Conservation (phyloP, 2,797 vertebrate genomes). For the Sphenopsis melanotis region DNA sequence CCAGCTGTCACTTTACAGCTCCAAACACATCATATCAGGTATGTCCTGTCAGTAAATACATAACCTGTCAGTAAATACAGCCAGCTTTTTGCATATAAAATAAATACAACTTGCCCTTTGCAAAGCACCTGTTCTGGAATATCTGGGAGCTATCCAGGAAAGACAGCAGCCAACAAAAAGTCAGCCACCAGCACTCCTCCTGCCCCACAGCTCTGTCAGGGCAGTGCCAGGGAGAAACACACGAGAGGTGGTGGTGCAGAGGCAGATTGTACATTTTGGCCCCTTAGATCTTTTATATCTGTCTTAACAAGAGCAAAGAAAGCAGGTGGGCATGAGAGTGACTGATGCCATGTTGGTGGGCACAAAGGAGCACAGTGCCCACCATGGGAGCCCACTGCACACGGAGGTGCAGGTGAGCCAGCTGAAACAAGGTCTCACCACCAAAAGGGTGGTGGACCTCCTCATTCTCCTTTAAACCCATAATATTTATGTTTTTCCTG, state of each 20-base stretch:
- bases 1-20: neutral
- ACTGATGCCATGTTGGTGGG: neutral
- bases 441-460: neutral
- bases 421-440: neutral
- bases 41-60: neutral
- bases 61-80: neutral
- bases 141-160: neutral
- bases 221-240: neutral
- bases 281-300: neutral
- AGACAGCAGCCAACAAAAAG: neutral
- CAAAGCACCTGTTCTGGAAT: neutral
- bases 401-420: neutral
- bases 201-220: neutral
- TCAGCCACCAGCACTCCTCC: neutral
- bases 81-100: neutral
- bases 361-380: neutral
- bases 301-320: neutral
- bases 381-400: too few relatives aligned
- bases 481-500: neutral
- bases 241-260: neutral
- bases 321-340: rapidly evolving
- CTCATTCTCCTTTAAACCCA: neutral
- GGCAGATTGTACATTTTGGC: neutral
- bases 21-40: neutral
- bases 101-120: neutral